phyloP scores from a whole-genome alignment of 2,113 vertebrate genomes.

The Plectropomus leopardus region DNA sequence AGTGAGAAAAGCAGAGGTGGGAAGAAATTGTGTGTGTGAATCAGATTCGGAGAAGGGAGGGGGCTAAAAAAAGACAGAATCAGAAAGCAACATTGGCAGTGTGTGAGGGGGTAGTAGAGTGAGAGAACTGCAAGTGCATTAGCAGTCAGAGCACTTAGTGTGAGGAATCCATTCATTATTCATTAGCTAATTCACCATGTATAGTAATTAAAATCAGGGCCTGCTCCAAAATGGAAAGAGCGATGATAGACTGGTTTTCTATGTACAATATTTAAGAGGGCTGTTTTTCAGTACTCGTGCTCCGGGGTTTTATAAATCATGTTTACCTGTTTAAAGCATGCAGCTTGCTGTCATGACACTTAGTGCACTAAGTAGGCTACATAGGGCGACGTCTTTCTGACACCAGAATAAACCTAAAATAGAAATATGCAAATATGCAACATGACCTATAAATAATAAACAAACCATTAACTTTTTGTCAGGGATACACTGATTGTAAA shows the following conservation, averaged over 20 bases:
- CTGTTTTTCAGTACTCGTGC: conserved; percentile 46
- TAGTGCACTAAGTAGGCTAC: conserved; percentile 10
- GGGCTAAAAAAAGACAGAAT: conserved; percentile 61
- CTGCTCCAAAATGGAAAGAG: conserved; percentile 79
- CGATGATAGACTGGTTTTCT: conserved; percentile 75
- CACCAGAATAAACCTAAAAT: conserved; percentile 43
- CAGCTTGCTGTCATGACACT: conserved; percentile 32
- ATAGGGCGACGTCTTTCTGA: conserved; percentile 32
- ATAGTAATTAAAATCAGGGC: conserved; percentile 86
- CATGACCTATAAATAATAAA: conserved; percentile 49
- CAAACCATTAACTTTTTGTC: too few relatives aligned
- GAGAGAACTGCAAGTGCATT: conserved; percentile 79
- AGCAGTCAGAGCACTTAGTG: conserved; percentile 86
- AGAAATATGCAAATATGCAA: conserved; percentile 53
- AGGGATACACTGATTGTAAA: too few relatives aligned
- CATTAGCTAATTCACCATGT: conserved; percentile 87
- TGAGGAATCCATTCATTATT: conserved; percentile 87
- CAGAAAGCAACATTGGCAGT: conserved; percentile 69
- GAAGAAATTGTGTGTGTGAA: conserved; percentile 63
- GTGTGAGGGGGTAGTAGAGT: conserved; percentile 68
- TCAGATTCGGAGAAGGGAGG: conserved; percentile 45
- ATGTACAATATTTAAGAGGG: conserved; percentile 64
- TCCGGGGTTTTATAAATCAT: conserved; percentile 54
- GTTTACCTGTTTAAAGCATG: conserved; percentile 49
- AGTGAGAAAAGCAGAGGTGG: conserved; percentile 63